Evolutionary conservation across 2,113 vertebrate species (phyloP), one percentile per base, ranked within the genome.

Genomic region (Siniperca knerii): DNA sequence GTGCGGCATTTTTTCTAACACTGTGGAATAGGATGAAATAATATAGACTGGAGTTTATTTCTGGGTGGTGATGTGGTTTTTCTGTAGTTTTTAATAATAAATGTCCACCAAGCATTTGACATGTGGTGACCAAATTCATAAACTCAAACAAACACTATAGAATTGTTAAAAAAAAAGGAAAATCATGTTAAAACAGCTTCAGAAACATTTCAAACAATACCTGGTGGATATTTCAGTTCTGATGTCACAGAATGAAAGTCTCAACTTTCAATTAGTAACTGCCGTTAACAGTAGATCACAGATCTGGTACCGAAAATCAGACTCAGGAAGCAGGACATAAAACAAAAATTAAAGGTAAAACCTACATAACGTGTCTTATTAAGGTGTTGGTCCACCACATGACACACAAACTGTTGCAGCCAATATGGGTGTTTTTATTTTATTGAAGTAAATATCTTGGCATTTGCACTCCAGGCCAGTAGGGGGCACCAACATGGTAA

Each of bases 21-120:
- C 48, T 11, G 20, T 46, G 79, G 44, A 86, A 81, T 20, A 83
- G 48, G 40, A 55, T 87, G 40, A 66, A 77, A 40, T 75, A 75
- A 78, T 48, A 35, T 2, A 48, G n/a, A 3, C 72, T 66, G 46
- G 33, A 69, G 58, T 40, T 72, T 46, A 77, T 76, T 79, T 83
- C 61, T 83, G 50, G 54, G 69, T 66, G 82, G 68, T 55, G 66
- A 84, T 66, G 62, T 74, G 48, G 6, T 58, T 80, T 76, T 72
- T 75, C n/a, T 70, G 40, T 74, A 44, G 35, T 21, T 81, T 62
- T 67, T n/a, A 78, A 55, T 29, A 35, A 60, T 60, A 42, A 77
- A 58, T 1, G 5, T 66, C 25, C 21, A 62, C 16, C 37, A 79
- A 42, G 68, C n/a, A 37, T 72, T 60, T 79, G 37, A 79, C 35